Conservation (phyloP, 2,797 vertebrate species). For the Trematomus bernacchii region DNA sequence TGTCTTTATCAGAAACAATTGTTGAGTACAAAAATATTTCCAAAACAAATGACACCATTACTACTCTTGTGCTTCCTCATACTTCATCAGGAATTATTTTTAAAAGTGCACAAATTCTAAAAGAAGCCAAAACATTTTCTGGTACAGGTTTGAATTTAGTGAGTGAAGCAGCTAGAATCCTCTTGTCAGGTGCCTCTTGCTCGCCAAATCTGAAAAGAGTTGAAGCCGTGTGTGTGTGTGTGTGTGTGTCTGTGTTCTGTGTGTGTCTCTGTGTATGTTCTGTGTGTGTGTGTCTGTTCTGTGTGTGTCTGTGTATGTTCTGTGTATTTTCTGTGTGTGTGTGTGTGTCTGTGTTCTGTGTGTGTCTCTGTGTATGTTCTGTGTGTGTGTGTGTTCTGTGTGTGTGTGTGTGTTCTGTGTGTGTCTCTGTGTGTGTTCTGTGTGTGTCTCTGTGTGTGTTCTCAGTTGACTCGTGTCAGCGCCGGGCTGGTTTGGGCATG, state of each 20-base stretch:
- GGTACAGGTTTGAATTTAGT: not conserved
- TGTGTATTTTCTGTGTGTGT: not conserved
- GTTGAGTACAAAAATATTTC: conserved; percentile 26
- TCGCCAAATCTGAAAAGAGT: not conserved
- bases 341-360: not conserved
- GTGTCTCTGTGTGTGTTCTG: not conserved
- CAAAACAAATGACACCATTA: not conserved
- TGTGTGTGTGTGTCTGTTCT: too few species aligned
- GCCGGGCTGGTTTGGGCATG: conserved; percentile 96
- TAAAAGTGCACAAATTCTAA: not conserved
- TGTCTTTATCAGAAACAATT: conserved; percentile 25
- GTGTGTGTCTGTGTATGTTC: too few species aligned
- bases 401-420: not conserved
- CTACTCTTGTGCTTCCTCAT: not conserved
- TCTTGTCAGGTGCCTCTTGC: too few species aligned
- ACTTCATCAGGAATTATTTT: not conserved
- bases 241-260: too few species aligned
- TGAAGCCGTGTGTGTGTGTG: not conserved
- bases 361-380: not conserved
- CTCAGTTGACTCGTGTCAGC: conserved; percentile 72
- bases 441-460: not conserved
- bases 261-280: too few species aligned
- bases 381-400: not conserved
- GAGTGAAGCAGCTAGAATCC: not conserved
- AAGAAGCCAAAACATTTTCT: not conserved